Base-by-base conservation (phyloP, 2,888 invertebrate genomes). In the Didymodactylos carnosus region DNA sequence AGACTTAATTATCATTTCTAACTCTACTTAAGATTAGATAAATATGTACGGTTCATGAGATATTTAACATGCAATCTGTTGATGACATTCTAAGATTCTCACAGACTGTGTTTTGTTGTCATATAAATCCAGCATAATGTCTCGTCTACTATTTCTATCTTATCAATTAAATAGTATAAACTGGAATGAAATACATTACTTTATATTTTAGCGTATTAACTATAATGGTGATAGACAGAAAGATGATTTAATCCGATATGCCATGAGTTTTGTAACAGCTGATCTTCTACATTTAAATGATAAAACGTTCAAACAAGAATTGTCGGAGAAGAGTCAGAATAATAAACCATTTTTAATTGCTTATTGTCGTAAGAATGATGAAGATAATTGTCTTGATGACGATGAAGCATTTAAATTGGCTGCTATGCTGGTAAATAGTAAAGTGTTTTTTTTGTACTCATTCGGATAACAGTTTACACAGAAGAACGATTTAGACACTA, bases 371-470 rank as follows among this genome's bases (percentile, higher is more conserved):
- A 35, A 62, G n/a, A 11, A 79, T 81, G 85, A 87, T 25, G 81
- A 86, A 49, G 86, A 86, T 75, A 84, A 83, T 76, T 87, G 88
- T 78, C 83, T 88, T 19, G 86, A 87, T 70, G 82, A 82, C 16
- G 85, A 86, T 77, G 86, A 86, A 3, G 82, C 87, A 49, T 84
- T 86, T 4, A 89, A 90, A 83, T 84, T 91, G 43, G 88, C 90
- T 70, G 88, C 88, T 72, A 88, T 88, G 82, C 86, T 92, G 86
- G 90, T 90, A 84, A 86, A 86, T n/a, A n/a, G n/a, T n/a, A n/a
- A 35, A 19, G 8, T 62, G 1, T 2, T 1, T 16, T 78, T 41
- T 16, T 29, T 41, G 25, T 73, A 40, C 16, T 43, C 40, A 23
- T 35, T 7, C 46, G 51, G 5, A 29, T 53, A 29, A 51, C 7